Conservation (phyloP, 1,140 invertebrate genomes). For the Drosophila rufa region DNA sequence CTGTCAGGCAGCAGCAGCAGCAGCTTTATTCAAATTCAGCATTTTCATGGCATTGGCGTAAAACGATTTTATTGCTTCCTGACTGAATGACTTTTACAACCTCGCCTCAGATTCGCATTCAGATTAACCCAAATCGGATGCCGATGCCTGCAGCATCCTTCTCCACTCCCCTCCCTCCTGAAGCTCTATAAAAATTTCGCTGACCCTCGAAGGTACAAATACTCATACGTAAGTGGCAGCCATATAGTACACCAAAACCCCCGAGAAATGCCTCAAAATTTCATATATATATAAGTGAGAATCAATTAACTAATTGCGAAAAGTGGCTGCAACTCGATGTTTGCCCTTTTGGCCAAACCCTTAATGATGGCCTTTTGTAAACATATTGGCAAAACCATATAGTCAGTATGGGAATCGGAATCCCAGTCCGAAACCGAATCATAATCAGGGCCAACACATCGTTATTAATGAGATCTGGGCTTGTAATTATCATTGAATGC, state of each 20-base stretch:
- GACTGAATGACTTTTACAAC: slow-evolving; percentile 83
- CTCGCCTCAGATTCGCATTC: slow-evolving; percentile 65
- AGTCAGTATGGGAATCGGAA: no score
- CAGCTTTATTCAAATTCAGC: slow-evolving; percentile 83
- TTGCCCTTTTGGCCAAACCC: background rate
- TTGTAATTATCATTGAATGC: slow-evolving; percentile 51
- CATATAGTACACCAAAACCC: slow-evolving; percentile 27
- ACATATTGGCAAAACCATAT: slow-evolving; percentile 1
- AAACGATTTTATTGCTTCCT: slow-evolving; percentile 84
- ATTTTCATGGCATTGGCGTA: slow-evolving; percentile 82
- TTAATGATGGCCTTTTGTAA: slow-evolving; percentile 14
- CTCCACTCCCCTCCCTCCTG: slow-evolving; percentile 20
- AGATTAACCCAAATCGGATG: slow-evolving; percentile 74
- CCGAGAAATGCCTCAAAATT: no score
- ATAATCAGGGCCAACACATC: slow-evolving; percentile 3
- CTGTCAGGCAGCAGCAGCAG: slow-evolving; percentile 5
- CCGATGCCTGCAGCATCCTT: slow-evolving; percentile 34
- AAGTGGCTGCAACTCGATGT: background rate
- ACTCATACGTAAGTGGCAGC: slow-evolving; percentile 7
- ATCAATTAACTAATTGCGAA: slow-evolving; percentile 18
- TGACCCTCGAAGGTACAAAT: slow-evolving; percentile 49
- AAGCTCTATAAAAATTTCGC: slow-evolving; percentile 52
- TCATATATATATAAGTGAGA: background rate
- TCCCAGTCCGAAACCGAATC: background rate
- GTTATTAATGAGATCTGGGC: slow-evolving; percentile 7